Base-by-base conservation (phyloP, 2,888 invertebrate genomes). In the Keiferia lycopersicella region DNA sequence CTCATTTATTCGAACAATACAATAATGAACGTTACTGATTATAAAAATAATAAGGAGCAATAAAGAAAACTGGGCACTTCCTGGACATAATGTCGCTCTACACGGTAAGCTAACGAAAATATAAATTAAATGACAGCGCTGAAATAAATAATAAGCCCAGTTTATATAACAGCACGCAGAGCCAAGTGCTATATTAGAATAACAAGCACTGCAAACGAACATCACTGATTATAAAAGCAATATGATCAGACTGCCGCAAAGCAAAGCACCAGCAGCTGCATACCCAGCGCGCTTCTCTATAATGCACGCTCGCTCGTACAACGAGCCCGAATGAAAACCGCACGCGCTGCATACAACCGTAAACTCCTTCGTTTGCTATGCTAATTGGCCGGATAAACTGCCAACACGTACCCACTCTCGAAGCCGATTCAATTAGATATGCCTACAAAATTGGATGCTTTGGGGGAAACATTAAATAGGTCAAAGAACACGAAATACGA, bases 341-440 rank as follows among this genome's bases (percentile, higher is more conserved):
- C 79, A 73, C 68, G 67, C 69, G 73, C 71, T 75, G 76, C 73
- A 69, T 63, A 71, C 74, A 71, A 64, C 70, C 71, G 76, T 71
- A 74, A 81, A 76, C 78, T 77, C 76, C 79, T 80, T 80, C 79
- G 80, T 82, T 84, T 79, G 79, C 82, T 80, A 85, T 83, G 82
- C 83, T 86, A 85, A 86, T 85, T 84, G 79, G 80, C 69, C 70
- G 80, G 79, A 79, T 84, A 79, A 84, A 78, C 80, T 76, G 76
- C 79, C 77, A 81, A 76, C 80, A 77, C 75, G 71, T 64, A 65
- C 8, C 34, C 61, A 72, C 68, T 69, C 65, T 71, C 73, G 71
- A 72, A 71, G 71, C 72, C 81, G 80, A 81, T 81, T 82, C 81
- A 81, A 81, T 81, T 82, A 83, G 77, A 78, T 73, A 77, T 69